A percentile compares a stretch with the other conserved stretches of the same genome.
These are phyloP conservation scores for Actinernus sp. DNA, from an alignment of 92 coral and sea anemone species.

Conservation along the genomic window DNA sequence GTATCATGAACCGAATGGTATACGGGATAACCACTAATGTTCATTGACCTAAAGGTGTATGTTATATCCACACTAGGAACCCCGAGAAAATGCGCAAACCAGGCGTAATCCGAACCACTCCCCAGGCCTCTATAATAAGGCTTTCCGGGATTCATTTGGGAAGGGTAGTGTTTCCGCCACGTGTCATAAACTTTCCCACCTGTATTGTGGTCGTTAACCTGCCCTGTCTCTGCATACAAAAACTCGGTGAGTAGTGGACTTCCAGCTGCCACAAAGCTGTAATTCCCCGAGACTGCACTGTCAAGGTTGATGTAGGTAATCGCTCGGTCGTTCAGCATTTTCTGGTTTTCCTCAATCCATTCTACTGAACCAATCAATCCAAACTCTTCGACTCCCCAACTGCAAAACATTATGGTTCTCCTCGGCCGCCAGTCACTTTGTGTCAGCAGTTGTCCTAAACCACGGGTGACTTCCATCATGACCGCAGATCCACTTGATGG, in stretches of 20 bases:
- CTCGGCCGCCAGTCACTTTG: conserved; percentile 84
- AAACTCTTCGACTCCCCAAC: conserved; percentile 93
- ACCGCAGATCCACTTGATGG: conserved; percentile 86
- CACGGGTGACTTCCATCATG: conserved; percentile 74
- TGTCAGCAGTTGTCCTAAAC: conserved; percentile 49
- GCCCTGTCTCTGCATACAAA: conserved; percentile 34
- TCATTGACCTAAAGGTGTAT: conserved; percentile 52
- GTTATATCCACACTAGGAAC: conserved; percentile 79
- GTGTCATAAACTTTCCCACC: conserved; percentile 52
- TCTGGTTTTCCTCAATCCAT: conserved; percentile 86
- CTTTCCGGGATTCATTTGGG: conserved; percentile 27
- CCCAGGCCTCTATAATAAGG: conserved; percentile 62
- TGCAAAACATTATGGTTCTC: conserved; percentile 81
- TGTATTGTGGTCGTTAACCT: conserved; percentile 51
- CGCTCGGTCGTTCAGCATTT: conserved; percentile 70
- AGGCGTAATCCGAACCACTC: conserved; percentile 54
- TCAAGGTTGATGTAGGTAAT: conserved; percentile 79
- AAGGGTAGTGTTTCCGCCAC: conserved; percentile 64
- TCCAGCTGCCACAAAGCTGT: conserved; percentile 61
- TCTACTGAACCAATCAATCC: conserved; percentile 85
- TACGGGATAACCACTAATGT: conserved; percentile 59
- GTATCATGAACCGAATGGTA: conserved; percentile 90
- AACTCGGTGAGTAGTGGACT: conserved; percentile 62
- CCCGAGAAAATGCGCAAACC: conserved; percentile 68
- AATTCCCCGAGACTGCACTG: conserved; percentile 72